Evolutionary conservation across 2,797 vertebrate genomes (phyloP), one percentile per base, ranked within the genome.

Genomic region (Atherinosoma microstoma): DNA sequence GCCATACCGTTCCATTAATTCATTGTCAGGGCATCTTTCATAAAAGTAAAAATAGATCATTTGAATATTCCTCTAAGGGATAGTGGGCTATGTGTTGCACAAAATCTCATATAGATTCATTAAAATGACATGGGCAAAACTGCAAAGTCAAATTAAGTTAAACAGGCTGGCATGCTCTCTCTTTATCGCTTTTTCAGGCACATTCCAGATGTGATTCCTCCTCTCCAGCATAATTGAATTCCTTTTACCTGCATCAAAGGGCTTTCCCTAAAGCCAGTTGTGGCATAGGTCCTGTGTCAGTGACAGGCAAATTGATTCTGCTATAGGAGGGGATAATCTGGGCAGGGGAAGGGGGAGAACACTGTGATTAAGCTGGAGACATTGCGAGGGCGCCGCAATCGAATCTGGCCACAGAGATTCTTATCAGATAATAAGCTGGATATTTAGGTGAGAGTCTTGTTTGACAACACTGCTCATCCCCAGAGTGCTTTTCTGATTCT

Each of bases 261-360:
- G 76, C 59, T 68, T 76, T 76, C 62, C 69, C 58, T 75, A 30
- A 65, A 30, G 18, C 45, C 34, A 16, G 18, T 51, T 16, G 5
- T 69, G 73, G 42, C 56, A 51, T 5, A 64, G 32, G 49, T 64
- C 75, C 22, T 62, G 63, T 86, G 84, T 85, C 86, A 82, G 64
- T 89, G 90, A 91, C 84, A 89, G 82, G 73, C 73, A 84, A 91
- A 91, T 86, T 85, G 87, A 92, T 91, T 84, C 68, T 64, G 34
- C 20, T 51, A 78, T 78, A 67, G 62, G 56, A 75, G 73, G 18
- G 73, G 76, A 77, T 85, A 86, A 85, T 87, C 65, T 79, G 53
- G 34, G 62, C 47, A 47, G 51, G 73, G 60, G 47, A 68, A 56
- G 53, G 51, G 42, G 60, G 57, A 73, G 56, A 38, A 29, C 12